These are phyloP conservation scores for Stegostoma tigrinum DNA, from an alignment of 2,113 vertebrate species.

Conservation along the genomic window DNA sequence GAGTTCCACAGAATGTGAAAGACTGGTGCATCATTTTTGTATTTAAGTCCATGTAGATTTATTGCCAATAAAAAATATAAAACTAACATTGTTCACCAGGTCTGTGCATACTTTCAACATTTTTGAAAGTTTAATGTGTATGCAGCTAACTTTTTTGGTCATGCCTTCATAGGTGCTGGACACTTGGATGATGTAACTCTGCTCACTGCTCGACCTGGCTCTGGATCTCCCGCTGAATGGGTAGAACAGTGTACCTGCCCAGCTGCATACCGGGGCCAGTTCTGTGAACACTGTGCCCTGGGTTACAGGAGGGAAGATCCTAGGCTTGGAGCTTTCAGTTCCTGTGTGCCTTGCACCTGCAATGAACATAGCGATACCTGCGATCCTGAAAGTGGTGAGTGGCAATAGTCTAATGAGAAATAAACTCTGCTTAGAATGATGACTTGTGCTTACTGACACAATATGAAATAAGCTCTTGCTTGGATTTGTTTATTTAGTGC, in stretches of 20 bases:
- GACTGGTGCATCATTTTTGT: background rate
- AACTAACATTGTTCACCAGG: background rate
- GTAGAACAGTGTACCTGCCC: conserved; percentile 89
- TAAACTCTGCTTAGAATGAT: background rate
- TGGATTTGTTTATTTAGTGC: background rate
- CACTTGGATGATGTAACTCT: conserved; percentile 79
- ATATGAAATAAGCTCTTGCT: background rate
- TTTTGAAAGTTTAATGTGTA: background rate
- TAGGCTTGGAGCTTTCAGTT: conserved; percentile 68
- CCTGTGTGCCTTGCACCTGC: conserved; percentile 80
- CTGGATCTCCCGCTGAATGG: conserved; percentile 69
- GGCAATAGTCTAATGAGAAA: background rate
- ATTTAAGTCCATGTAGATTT: background rate
- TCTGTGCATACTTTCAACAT: background rate
- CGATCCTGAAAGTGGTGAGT: conserved; percentile 69
- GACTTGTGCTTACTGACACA: background rate
- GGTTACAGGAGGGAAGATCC: conserved; percentile 74
- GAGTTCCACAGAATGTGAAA: background rate
- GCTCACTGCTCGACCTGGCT: conserved; percentile 63
- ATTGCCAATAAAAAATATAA: background rate
- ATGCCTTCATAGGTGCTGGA: conserved; percentile 64
- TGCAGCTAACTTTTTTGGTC: background rate
- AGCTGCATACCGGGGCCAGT: conserved; percentile 79
- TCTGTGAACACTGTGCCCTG: conserved; percentile 77
- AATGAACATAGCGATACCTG: conserved; percentile 85